Evolutionary conservation across 2,797 vertebrate genomes (phyloP), one percentile per base, ranked within the genome.

Genomic region (Hylomyscus alleni): DNA sequence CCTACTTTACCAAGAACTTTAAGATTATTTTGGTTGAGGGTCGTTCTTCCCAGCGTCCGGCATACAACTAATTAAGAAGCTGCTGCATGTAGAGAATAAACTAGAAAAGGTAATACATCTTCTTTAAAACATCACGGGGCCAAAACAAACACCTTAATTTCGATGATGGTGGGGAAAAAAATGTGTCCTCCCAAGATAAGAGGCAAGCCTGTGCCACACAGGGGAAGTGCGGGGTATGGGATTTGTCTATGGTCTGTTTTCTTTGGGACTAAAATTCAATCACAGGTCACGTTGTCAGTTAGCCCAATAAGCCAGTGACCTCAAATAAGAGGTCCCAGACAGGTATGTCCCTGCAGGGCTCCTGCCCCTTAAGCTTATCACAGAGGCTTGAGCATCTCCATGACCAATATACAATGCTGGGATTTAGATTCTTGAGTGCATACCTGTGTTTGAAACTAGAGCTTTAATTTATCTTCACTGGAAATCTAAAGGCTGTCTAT

Each of bases 381-480:
- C 17, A 50, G 34, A 86, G 31, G 7, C 72, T 72, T 31, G 91
- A 98, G 97, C 96, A 81, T 89, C 97, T 94, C 95, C 89, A 67
- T 92, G 97, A 98, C 97, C 96, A 96, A 85, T 26, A 5, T 29
- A 20, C 52, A 52, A 6, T 19, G 2, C 14, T 31, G 3, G 56
- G 13, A 29, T 93, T 95, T 90, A 84, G 65, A 85, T 44, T 86
- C 80, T 81, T 7, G 2, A 29, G 10, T 40, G 10, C 5, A 6
- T 60, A 14, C 40, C 14, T 50, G 34, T 86, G 73, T 95, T 54
- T 91, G 82, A 92, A 96, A 83, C 96, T 54, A 40, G 90, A 89
- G 81, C 62, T 78, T 50, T 90, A 95, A 95, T 97, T 97, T 95
- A 97, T 95, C 94, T 97, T 97, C 31, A 12, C 91, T 97, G 92